Percentiles rank a stretch among this genome's conserved stretches.
Conservation (phyloP, 2,888 invertebrate genomes). For the Matsumyia berberina region DNA sequence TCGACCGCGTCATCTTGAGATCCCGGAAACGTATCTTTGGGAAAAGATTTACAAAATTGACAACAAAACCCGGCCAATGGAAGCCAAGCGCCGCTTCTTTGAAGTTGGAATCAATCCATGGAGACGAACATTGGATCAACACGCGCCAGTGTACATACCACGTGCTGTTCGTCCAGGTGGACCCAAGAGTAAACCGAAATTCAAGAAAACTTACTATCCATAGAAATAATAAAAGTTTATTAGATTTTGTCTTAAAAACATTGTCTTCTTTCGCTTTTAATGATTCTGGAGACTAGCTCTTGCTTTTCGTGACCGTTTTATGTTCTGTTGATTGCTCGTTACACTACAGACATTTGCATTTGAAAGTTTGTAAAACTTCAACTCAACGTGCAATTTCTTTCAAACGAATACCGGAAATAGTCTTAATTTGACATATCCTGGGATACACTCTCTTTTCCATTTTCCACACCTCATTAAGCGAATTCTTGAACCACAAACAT, state of each 20-base stretch:
- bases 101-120: constrained; percentile 88
- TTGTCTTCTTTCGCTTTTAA: neutral
- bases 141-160: constrained; percentile 89
- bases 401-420: too few species aligned
- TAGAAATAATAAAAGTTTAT: constrained; percentile 60
- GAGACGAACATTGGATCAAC: constrained; percentile 88
- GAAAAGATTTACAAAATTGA: constrained; percentile 92
- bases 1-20: constrained; percentile 86
- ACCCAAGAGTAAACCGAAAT: constrained; percentile 87
- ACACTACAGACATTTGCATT: too few species aligned
- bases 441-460: too few species aligned
- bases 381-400: too few species aligned
- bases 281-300: too few species aligned
- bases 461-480: too few species aligned
- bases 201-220: constrained; percentile 89
- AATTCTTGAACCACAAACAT: too few species aligned
- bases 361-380: too few species aligned
- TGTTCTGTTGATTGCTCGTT: too few species aligned
- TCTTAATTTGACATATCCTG: too few species aligned
- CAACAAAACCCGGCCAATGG: constrained; percentile 88
- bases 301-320: too few species aligned
- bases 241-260: neutral
- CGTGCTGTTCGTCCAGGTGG: constrained; percentile 87
- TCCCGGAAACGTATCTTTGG: constrained; percentile 92
- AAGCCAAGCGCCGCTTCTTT: constrained; percentile 89